These are phyloP conservation scores for Urosaurus nigricauda DNA, from an alignment of 2,797 vertebrate genomes.

Conservation along the genomic window DNA sequence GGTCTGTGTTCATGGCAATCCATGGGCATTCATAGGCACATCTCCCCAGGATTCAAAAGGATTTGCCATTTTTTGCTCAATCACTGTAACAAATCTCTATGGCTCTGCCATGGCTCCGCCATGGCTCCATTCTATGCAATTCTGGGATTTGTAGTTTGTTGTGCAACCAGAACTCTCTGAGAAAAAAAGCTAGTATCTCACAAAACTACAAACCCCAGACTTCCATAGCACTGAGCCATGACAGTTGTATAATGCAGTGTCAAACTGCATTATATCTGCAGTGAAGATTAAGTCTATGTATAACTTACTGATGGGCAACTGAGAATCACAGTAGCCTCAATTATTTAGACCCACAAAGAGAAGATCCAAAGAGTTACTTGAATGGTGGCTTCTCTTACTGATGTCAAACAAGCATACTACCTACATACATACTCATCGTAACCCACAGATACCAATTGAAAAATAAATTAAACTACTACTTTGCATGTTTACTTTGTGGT, in stretches of 20 bases:
- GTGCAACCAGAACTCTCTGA: too few species aligned
- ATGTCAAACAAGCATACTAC: background rate
- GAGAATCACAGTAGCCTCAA: background rate
- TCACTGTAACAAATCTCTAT: background rate
- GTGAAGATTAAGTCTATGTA: too few species aligned
- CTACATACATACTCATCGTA: background rate
- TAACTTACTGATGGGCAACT: background rate
- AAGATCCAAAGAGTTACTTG: background rate
- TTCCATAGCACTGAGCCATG: too few species aligned
- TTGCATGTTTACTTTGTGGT: background rate
- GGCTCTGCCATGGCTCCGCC: too few species aligned
- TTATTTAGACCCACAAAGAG: background rate
- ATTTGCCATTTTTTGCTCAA: background rate
- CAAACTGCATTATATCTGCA: too few species aligned
- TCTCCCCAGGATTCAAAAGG: background rate
- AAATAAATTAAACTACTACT: background rate
- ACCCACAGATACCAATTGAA: background rate
- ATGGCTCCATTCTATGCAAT: too few species aligned
- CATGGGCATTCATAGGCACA: background rate
- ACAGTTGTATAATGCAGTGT: too few species aligned
- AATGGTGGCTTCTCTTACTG: background rate
- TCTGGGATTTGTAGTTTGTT: too few species aligned
- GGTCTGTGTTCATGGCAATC: background rate
- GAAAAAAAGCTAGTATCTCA: too few species aligned
- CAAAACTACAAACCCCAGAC: too few species aligned